A percentile compares a stretch with the other conserved stretches of the same genome.
Evolutionary conservation across 2,797 vertebrate genomes (phyloP).

Genomic region (Galaxias olidus): DNA sequence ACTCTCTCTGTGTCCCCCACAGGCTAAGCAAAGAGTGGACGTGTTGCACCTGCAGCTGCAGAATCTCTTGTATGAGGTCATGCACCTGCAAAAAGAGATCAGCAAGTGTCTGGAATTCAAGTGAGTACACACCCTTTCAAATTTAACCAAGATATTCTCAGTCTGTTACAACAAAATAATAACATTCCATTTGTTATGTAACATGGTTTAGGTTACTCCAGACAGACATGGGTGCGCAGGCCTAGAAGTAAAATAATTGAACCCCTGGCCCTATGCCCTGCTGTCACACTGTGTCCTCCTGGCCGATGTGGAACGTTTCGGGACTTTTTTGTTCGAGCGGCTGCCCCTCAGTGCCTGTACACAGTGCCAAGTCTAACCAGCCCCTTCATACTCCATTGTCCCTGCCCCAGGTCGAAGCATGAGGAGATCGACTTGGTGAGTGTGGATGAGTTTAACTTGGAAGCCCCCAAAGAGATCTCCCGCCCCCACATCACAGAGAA

Average conservation of each 20-base stretch:
- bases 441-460: constrained; percentile 89
- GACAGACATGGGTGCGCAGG: too few species aligned
- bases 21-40: constrained; percentile 96
- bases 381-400: neutral
- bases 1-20: constrained; percentile 5
- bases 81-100: constrained; percentile 99
- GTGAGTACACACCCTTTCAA: constrained; percentile 73
- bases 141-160: too few species aligned
- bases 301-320: too few species aligned
- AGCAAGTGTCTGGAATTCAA: constrained; percentile 98
- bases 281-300: too few species aligned
- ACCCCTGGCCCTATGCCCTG: too few species aligned
- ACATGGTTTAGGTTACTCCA: too few species aligned
- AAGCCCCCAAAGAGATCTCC: constrained; percentile 89
- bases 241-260: too few species aligned
- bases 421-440: constrained; percentile 96
- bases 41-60: constrained; percentile 95
- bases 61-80: constrained; percentile 97
- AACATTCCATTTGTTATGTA: too few species aligned
- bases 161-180: too few species aligned
- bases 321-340: too few species aligned
- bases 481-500: constrained; percentile 82
- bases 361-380: neutral
- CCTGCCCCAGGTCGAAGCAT: constrained; percentile 86
- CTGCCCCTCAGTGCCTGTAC: neutral